These are phyloP conservation scores for Alligator mississippiensis DNA, from an alignment of 2,113 vertebrate genomes.

Conservation along the genomic window DNA sequence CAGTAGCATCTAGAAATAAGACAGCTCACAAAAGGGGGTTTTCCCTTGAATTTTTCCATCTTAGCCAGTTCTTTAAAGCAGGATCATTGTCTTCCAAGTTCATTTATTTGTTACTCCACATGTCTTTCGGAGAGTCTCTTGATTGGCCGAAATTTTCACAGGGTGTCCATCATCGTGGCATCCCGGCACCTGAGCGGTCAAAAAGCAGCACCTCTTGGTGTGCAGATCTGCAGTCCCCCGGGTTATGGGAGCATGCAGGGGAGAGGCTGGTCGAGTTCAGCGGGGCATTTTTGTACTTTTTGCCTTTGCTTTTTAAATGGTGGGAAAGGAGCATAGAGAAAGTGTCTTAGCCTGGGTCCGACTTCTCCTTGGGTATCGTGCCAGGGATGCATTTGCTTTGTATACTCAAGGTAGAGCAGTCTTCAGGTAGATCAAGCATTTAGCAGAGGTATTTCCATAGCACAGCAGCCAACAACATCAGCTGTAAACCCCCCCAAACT, in stretches of 20 bases:
- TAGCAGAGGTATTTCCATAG: not conserved
- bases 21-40: fast-evolving
- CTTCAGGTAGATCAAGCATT: not conserved
- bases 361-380: not conserved
- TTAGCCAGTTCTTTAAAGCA: fast-evolving
- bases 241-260: not conserved
- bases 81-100: not conserved
- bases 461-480: not conserved
- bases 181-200: not conserved
- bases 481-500: not conserved
- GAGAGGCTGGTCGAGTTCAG: no score
- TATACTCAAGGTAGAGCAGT: not conserved
- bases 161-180: not conserved
- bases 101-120: not conserved
- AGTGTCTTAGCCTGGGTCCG: not conserved
- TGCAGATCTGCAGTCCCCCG: not conserved
- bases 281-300: not conserved
- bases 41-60: fast-evolving
- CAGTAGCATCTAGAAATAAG: not conserved
- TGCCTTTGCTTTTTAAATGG: not conserved
- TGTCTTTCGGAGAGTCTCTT: not conserved
- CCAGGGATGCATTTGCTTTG: not conserved
- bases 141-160: not conserved
- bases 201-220: not conserved
- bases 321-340: not conserved